Conservation (phyloP, 2,797 vertebrate genomes). For the Denticeps clupeoides region DNA sequence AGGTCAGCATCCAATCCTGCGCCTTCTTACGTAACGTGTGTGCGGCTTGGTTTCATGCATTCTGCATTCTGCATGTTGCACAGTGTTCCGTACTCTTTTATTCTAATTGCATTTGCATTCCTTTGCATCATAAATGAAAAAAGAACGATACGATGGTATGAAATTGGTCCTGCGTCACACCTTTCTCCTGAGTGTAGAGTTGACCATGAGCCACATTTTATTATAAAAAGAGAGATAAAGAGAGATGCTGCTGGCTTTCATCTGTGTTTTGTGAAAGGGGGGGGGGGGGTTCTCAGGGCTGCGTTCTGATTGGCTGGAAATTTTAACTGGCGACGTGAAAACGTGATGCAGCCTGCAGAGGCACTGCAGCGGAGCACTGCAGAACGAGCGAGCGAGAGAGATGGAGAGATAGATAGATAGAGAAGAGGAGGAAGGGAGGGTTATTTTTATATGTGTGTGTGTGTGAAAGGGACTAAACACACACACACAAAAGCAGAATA, state of each 20-base stretch:
- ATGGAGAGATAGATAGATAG: conserved; percentile 21
- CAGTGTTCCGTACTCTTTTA: not conserved
- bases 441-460: too few relatives aligned
- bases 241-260: conserved; percentile 14
- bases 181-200: not conserved
- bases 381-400: conserved; percentile 39
- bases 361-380: conserved; percentile 68
- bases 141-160: too few relatives aligned
- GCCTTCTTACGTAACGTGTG: conserved; percentile 8
- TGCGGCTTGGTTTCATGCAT: too few relatives aligned
- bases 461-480: too few relatives aligned
- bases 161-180: not conserved
- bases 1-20: conserved; percentile 25
- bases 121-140: too few relatives aligned
- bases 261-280: conserved; percentile 10
- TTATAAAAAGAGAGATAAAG: not conserved
- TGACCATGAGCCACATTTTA: not conserved
- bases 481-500: too few relatives aligned
- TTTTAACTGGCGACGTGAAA: conserved; percentile 55
- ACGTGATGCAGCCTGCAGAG: conserved; percentile 67
- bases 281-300: conserved; percentile 21
- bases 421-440: conserved; percentile 15
- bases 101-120: too few relatives aligned
- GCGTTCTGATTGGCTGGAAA: conserved; percentile 53
- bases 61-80: not conserved